Percentiles rank a stretch among this genome's conserved stretches.
Evolutionary conservation across 2,888 invertebrate genomes (phyloP).

Genomic region (Lamellibrachia satsuma): DNA sequence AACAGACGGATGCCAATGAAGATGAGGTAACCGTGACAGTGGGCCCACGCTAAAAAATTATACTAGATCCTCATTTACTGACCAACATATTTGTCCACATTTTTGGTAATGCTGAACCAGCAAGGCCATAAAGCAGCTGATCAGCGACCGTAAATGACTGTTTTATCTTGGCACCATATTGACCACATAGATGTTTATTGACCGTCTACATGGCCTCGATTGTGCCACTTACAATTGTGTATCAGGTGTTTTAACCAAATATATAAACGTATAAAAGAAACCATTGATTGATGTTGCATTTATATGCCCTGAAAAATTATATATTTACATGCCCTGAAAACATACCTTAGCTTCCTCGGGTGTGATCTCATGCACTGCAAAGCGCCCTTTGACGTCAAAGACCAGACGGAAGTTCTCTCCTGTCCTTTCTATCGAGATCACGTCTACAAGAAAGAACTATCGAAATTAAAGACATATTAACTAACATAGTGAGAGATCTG

Average conservation of each 20-base stretch:
- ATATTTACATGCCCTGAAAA: too few species aligned
- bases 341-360: conserved; percentile 94
- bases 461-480: neutral
- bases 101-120: conserved; percentile 21
- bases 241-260: neutral
- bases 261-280: neutral
- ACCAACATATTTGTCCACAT: neutral
- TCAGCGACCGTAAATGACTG: conserved; percentile 14
- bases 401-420: conserved; percentile 96
- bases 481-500: too few species aligned
- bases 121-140: neutral
- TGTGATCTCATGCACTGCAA: conserved; percentile 95
- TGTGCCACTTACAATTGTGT: neutral
- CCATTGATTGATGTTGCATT: neutral
- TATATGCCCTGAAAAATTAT: too few species aligned
- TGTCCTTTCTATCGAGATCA: conserved; percentile 97
- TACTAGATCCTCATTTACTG: neutral
- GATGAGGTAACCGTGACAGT: neutral
- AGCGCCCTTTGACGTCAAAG: conserved; percentile 98
- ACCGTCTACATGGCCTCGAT: conserved; percentile 19
- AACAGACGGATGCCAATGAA: neutral
- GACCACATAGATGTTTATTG: conserved; percentile 17
- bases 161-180: conserved; percentile 6
- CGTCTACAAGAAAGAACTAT: conserved; percentile 75
- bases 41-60: neutral